Base-by-base conservation (phyloP, 1,140 invertebrate species). In the Papilio glaucus region DNA sequence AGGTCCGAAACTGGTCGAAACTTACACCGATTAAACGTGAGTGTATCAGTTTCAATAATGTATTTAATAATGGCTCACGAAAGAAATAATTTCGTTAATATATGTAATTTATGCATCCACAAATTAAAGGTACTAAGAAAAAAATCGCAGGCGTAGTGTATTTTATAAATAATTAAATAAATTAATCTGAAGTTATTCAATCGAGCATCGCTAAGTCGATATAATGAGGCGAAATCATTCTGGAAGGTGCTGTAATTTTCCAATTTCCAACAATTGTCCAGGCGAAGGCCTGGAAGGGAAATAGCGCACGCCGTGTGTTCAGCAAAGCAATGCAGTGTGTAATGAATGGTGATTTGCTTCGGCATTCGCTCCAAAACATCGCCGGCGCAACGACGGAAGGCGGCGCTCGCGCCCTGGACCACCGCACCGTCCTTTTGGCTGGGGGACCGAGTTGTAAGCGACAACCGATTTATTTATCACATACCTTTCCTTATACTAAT, bases 281-380 rank as follows among this genome's bases (percentile, higher is more conserved):
- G 39, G 8, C 15, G 62, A 65, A n/a, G n/a, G 7, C 10, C 4
- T 29, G 12, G 15, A 42, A 42, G 39, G 39, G 45, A 68, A 67
- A n/a, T n/a, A n/a, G 12, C 21, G 2, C 41, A 61, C 68, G 37
- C 18, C 72, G 78, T 77, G 73, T 78, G 79, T 76, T 81, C 81
- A 80, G 78, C 71, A 70, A 81, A 85, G 85, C 83, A 80, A 82
- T 78, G 83, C 73, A 73, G 73, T 76, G 57, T 42, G 77, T 87
- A 86, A 90, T 90, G 85, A 87, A 88, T 85, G 85, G 85, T 87
- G 82, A 87, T 90, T 87, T 86, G 85, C 79, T 76, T 77, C 78
- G 79, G 83, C 79, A 77, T 81, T 83, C 77, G 80, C 77, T 82
- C 80, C 78, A 72, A 82, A 85, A 85, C 81, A 80, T 87, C 83